Base-by-base conservation (phyloP, 2,113 vertebrate genomes). In the Australoheros scitulus region DNA sequence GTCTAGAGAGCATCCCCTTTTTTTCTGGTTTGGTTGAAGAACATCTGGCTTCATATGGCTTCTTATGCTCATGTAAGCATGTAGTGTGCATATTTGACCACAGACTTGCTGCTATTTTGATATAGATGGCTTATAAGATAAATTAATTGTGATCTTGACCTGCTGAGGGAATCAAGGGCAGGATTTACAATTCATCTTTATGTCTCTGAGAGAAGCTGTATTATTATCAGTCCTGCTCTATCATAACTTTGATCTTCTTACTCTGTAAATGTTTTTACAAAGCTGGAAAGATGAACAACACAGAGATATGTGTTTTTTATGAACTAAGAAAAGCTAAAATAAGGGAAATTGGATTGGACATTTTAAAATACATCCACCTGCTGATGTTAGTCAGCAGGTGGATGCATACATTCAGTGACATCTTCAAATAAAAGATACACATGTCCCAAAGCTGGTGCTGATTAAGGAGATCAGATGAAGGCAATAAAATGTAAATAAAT, bases 141-240 rank as follows among this genome's bases (percentile, higher is more conserved):
- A 84, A 76, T 84, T 38, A 38, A 81, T 58, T 76, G 64, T 63
- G 17, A 84, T 56, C 70, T 60, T 83, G 79, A 85, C 83, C 80
- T 68, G 55, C 78, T 70, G 34, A 77, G 68, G 68, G 79, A 26
- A 4, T 55, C 9, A 43, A 80, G 80, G 68, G 77, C 79, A 75
- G 29, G 41, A 83, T 87, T 81, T 81, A 77, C 15, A 80, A 65
- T 80, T 77, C 52, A 47, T 7, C 50, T 60, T 24, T 76, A 14
- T 36, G 24, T 50, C 34, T 76, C 59, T 38, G 20, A 47, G 17
- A 26, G 77, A 79, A 59, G 13, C 52, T 63, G 15, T 56, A 75
- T 80, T 81, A 43, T 57, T 70, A 80, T 78, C 75, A 86, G 29
- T 59, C 56, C 68, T 79, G 41, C 61, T 58, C 11, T 64, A n/a